Evolutionary conservation across 2,113 vertebrate species (phyloP).

Genomic region (Salvelinus sp.): DNA sequence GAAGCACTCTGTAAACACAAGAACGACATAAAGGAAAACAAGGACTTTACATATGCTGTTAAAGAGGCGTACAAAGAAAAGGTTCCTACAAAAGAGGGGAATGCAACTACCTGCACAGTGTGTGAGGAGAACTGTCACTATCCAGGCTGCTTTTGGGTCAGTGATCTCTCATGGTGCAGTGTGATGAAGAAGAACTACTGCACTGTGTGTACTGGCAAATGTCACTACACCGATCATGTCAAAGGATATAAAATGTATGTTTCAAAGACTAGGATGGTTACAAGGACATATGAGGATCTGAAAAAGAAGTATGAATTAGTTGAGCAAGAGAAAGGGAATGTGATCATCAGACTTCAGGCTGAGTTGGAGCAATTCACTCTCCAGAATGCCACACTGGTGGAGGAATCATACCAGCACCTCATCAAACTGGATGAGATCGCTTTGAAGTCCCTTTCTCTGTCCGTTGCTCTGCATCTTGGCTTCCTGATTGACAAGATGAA

Average conservation of each 20-base stretch:
- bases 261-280: background rate
- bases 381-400: background rate
- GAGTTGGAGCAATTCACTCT: background rate
- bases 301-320: background rate
- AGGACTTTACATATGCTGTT: background rate
- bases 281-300: background rate
- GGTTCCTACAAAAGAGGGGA: background rate
- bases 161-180: background rate
- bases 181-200: background rate
- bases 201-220: background rate
- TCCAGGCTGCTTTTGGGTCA: background rate
- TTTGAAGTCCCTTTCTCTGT: background rate
- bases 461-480: background rate
- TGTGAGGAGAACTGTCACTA: background rate
- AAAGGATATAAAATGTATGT: background rate
- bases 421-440: background rate
- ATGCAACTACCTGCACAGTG: background rate
- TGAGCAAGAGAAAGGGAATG: background rate
- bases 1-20: background rate
- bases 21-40: background rate
- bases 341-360: background rate
- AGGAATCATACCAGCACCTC: background rate
- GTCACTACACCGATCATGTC: background rate
- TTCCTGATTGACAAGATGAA: background rate
- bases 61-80: background rate